Evolutionary conservation across 2,888 invertebrate genomes (phyloP).

Genomic region (Fabriciana adippe): DNA sequence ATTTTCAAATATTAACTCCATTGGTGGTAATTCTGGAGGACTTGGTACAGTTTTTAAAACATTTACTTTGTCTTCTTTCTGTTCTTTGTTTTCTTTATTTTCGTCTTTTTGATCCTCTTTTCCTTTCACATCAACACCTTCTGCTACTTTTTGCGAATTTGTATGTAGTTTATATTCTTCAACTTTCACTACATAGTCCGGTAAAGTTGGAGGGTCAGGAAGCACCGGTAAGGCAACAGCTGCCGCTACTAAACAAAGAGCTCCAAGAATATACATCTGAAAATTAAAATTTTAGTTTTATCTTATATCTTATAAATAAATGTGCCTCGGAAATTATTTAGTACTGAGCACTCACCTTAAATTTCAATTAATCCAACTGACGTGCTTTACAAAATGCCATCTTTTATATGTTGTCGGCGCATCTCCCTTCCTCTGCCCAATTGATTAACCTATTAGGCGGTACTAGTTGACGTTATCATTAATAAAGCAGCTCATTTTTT

Average conservation of each 20-base stretch:
- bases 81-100: constrained; percentile 1
- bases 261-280: constrained; percentile 52
- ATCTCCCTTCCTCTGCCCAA: background rate
- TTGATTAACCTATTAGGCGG: constrained; percentile 18
- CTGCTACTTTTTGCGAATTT: background rate
- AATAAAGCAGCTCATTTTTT: constrained; percentile 1
- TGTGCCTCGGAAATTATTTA: constrained; percentile 2
- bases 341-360: constrained; percentile 25
- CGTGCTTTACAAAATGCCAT: background rate
- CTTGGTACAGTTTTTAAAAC: constrained; percentile 5
- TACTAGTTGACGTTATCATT: background rate
- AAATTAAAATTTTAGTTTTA: constrained; percentile 29
- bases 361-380: constrained; percentile 1
- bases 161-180: constrained; percentile 8
- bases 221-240: constrained; percentile 50
- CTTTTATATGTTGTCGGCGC: constrained; percentile 20
- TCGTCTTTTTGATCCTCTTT: constrained; percentile 22
- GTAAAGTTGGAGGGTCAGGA: constrained; percentile 32
- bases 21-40: constrained; percentile 35
- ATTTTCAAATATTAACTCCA: constrained; percentile 30
- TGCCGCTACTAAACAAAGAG: constrained; percentile 50
- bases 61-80: background rate
- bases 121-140: constrained; percentile 4
- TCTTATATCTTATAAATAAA: too few species aligned
- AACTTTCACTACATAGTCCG: constrained; percentile 24